phyloP scores from a whole-genome alignment of 2,113 vertebrate genomes.

The Xiphophorus maculatus region DNA sequence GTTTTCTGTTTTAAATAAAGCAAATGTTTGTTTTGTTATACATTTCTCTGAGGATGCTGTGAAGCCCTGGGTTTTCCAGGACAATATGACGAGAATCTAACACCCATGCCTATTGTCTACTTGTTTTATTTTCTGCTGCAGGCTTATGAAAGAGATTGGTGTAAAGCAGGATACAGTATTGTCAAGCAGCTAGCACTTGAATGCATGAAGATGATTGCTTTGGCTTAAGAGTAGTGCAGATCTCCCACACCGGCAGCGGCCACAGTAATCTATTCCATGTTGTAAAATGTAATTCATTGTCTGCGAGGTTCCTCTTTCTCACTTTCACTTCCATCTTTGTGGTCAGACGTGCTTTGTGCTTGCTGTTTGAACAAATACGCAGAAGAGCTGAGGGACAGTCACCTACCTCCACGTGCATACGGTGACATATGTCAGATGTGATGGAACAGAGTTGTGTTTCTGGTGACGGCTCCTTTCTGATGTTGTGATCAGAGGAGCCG shows the following conservation, averaged over 20 bases:
- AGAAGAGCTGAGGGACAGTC: conserved; percentile 16
- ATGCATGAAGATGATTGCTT: conserved; percentile 2
- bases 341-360: neutral
- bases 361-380: conserved; percentile 1
- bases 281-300: neutral
- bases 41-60: neutral
- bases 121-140: conserved; percentile 6
- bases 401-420: conserved; percentile 4
- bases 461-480: conserved; percentile 41
- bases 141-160: neutral
- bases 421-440: conserved; percentile 12
- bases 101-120: neutral
- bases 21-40: neutral
- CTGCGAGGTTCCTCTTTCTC: conserved; percentile 4
- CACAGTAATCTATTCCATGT: neutral
- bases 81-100: neutral
- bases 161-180: neutral
- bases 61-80: neutral
- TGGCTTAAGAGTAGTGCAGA: neutral
- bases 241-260: conserved; percentile 1
- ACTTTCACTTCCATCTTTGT: conserved; percentile 5
- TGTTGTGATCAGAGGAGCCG: conserved; percentile 36
- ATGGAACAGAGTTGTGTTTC: conserved; percentile 43
- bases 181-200: conserved; percentile 7
- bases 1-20: neutral